Base-by-base conservation (phyloP, 2,888 invertebrate species). In the Diabrotica balteata region DNA sequence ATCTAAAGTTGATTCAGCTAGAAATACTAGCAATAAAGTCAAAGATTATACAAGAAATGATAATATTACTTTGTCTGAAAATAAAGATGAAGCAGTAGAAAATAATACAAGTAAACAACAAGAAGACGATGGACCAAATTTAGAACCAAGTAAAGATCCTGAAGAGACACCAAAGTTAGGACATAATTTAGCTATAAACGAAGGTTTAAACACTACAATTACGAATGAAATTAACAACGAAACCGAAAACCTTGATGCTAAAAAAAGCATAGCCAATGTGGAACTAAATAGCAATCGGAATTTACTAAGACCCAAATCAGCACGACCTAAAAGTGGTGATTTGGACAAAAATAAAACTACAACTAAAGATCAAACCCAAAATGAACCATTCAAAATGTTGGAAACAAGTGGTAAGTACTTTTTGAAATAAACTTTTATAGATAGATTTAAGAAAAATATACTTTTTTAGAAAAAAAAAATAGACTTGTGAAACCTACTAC, bases 291-390 rank as follows among this genome's bases (percentile, higher is more conserved):
- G 70, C 32, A 72, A 74, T 45, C 79, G 74, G 59, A 44, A 58
- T 58, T 63, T 70, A 61, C 60, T 71, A 11, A 76, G 82, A 70
- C 80, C 82, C 32, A 83, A 82, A 77, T 83, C 82, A 7, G 82
- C 82, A 8, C 75, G 78, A 63, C 81, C 81, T 10, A 81, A 77
- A 73, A 82, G 79, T 67, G 79, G 77, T 7, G 79, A 78, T 46
- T 69, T 70, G 32, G 55, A 57, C 17, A 73, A 67, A 52, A 63
- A 51, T 22, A 66, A 69, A 64, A 65, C 57, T 22, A 55, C 55
- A n/a, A 60, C 68, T 42, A 67, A 52, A 78, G 47, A 75, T 17
- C 51, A 44, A 9, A 46, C 52, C 17, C 45, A 58, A 42, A 67
- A 69, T 42, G 69, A 65, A n/a, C 59, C 55, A 7, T 49, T 47